Conservation (phyloP, 2,797 vertebrate genomes). For the Anas bahamensis region DNA sequence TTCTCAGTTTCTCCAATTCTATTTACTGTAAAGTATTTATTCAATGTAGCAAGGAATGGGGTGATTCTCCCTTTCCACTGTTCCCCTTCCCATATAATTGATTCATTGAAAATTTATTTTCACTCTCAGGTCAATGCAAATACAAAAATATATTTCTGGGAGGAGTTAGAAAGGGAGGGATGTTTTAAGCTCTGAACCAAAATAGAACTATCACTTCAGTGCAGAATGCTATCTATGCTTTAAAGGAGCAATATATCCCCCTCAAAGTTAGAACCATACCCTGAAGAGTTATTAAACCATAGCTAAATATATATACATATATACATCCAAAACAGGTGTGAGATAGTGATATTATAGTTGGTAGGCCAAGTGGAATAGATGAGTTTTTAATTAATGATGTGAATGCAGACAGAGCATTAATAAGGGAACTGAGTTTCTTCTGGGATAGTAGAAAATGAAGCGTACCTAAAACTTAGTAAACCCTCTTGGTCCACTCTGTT, state of each 20-base stretch:
- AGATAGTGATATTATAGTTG: not conserved
- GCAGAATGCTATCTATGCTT: not conserved
- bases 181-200: not conserved
- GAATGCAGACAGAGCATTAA: not conserved
- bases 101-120: not conserved
- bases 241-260: not conserved
- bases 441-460: not conserved
- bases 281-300: not conserved
- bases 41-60: not conserved
- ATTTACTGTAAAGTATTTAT: constrained; percentile 26
- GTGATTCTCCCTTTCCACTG: not conserved
- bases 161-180: not conserved
- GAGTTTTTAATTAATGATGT: not conserved
- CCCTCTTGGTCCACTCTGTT: not conserved
- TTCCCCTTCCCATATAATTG: not conserved
- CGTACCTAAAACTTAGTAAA: not conserved
- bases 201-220: not conserved
- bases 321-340: not conserved
- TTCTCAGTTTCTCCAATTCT: not conserved
- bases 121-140: not conserved
- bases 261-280: not conserved
- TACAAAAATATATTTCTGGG: not conserved
- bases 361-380: not conserved
- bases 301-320: not conserved
- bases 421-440: not conserved